Percentiles rank a stretch among this genome's conserved stretches.
Evolutionary conservation across 2,888 invertebrate genomes (phyloP).

Genomic region (Ectemnius lituratus): DNA sequence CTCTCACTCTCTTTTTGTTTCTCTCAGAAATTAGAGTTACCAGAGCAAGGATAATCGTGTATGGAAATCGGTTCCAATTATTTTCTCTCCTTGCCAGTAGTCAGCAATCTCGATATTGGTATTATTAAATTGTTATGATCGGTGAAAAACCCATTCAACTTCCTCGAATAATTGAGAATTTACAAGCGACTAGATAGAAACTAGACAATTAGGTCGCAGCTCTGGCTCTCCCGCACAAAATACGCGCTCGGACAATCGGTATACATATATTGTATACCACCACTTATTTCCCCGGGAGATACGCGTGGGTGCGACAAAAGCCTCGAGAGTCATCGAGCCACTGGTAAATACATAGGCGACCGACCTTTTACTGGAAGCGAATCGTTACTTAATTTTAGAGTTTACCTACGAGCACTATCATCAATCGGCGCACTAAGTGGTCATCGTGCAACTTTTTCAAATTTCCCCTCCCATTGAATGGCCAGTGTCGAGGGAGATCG

Average conservation of each 20-base stretch:
- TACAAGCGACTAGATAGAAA: constrained; percentile 45
- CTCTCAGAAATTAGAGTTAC: too few relatives aligned
- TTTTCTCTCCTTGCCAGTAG: too few relatives aligned
- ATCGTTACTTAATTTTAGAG: constrained; percentile 40
- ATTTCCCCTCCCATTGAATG: not conserved
- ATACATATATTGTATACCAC: not conserved
- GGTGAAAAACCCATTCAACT: not conserved
- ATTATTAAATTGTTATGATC: constrained; percentile 35
- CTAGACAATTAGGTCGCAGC: constrained; percentile 55
- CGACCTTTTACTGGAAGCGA: constrained; percentile 43
- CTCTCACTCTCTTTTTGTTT: too few relatives aligned
- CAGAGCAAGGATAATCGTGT: too few relatives aligned
- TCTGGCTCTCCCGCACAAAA: constrained; percentile 26
- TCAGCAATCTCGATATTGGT: constrained; percentile 15
- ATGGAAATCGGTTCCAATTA: too few relatives aligned
- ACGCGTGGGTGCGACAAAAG: constrained; percentile 52
- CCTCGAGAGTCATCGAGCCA: not conserved
- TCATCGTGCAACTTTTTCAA: not conserved
- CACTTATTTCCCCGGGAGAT: constrained; percentile 14
- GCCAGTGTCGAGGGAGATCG: not conserved
- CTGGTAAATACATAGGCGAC: not conserved
- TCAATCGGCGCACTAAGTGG: not conserved
- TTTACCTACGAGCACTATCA: constrained; percentile 28
- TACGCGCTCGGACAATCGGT: constrained; percentile 22
- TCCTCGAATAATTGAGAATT: constrained; percentile 19